Evolutionary conservation across 2,888 invertebrate species (phyloP), one percentile per base, ranked within the genome.

Genomic region (Dicyrtomina minuta): DNA sequence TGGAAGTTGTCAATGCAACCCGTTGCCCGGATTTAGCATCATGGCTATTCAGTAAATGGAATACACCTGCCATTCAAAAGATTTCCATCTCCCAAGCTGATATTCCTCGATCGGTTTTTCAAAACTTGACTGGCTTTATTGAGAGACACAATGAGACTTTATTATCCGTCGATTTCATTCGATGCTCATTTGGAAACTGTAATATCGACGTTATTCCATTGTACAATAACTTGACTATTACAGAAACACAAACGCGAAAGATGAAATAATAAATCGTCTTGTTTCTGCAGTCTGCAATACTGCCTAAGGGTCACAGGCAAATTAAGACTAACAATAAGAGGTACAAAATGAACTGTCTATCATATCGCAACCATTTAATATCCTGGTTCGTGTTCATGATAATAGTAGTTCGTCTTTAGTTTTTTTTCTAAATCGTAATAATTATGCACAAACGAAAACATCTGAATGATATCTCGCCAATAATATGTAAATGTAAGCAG

Each of bases 1-100:
- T 65, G 22, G 65, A 65, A 41, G 41, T 65, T 41, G 53, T 55
- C 1, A 65, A 65, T 43, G 53, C 65, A 1, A 65, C 65, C n/a
- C 53, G 53, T 43, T 65, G 65, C 22, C 55, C 43, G 13, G 12
- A 39, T 13, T 3, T 44, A 10, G 39, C 55, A 1, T 22, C 41
- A 4, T 65, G 65, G 65, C 3, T 65, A 4, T 43, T 65, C 8
- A 53, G 5, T 13, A 53, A 65, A 43, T 65, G 65, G 65, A 26
- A 55, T 26, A n/a, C 55, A n/a, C 65, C 65, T n/a, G 6, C 5
- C n/a, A 41, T 65, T 6, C 22, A 65, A 33, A 55, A 15, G 10
- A 15, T 65, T 10, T 24, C 53, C 1, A 55, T 65, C 15, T n/a
- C 1, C 41, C 65, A 65, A 26, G 65, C 65, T 1, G 51, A 65